Evolutionary conservation across 2,888 invertebrate genomes (phyloP).

Genomic region (Chironomus riparius): DNA sequence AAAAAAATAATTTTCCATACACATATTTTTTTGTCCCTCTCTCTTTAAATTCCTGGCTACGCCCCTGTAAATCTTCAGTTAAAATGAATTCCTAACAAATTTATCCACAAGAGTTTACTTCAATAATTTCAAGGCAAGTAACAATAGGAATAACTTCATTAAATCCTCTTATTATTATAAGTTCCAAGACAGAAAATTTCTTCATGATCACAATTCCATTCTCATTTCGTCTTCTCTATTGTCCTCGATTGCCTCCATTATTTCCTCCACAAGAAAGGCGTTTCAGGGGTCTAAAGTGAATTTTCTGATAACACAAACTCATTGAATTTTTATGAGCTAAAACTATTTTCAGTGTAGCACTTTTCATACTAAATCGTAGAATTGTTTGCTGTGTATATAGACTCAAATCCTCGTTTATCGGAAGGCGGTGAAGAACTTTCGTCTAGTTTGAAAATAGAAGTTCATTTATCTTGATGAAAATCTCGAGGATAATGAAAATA

Average conservation of each 20-base stretch:
- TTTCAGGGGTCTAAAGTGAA: not conserved
- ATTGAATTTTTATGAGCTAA: slow-evolving; percentile 4
- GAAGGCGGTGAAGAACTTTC: not conserved
- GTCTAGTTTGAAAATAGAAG: not conserved
- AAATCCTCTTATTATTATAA: not conserved
- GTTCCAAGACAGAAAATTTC: not conserved
- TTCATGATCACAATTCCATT: not conserved
- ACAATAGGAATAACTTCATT: not conserved
- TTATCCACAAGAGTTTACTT: too few relatives aligned
- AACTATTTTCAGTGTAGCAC: not conserved
- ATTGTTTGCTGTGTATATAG: too few relatives aligned
- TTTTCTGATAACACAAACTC: not conserved
- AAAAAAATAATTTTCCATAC: too few relatives aligned
- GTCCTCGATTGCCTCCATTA: not conserved
- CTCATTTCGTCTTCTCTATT: not conserved
- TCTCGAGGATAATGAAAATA: not conserved
- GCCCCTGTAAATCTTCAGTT: too few relatives aligned
- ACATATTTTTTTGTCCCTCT: too few relatives aligned
- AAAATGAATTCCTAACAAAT: too few relatives aligned
- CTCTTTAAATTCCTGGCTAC: too few relatives aligned
- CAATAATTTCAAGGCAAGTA: not conserved
- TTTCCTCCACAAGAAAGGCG: not conserved
- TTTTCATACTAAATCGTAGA: too few relatives aligned
- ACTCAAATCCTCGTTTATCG: too few relatives aligned
- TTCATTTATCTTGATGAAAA: not conserved